Conservation (phyloP, 1,140 invertebrate species). For the Solenopsis invicta region DNA sequence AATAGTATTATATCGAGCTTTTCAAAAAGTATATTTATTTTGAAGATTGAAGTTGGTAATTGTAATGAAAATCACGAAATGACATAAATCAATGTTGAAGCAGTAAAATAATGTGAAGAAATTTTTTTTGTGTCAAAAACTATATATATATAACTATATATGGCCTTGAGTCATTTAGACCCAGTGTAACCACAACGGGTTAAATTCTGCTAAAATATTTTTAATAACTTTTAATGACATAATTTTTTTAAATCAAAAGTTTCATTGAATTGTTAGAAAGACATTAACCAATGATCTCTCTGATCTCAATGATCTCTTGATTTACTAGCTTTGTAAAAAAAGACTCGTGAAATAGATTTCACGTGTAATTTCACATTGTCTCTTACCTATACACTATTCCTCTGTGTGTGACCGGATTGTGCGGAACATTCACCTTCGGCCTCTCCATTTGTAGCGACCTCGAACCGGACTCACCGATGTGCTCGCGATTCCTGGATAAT, state of each 20-base stretch:
- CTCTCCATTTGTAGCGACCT: slow-evolving; percentile 78
- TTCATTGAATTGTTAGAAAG: slow-evolving; percentile 8
- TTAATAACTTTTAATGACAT: neutral
- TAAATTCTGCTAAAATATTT: neutral
- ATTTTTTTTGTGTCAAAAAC: no score
- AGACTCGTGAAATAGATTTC: slow-evolving; percentile 15
- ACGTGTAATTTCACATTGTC: slow-evolving; percentile 2
- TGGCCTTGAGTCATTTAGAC: no score
- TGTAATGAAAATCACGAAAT: no score
- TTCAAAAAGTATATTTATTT: no score
- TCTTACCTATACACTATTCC: slow-evolving; percentile 81
- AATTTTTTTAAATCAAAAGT: slow-evolving; percentile 10
- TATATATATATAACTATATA: no score
- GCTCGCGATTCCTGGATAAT: slow-evolving; percentile 78
- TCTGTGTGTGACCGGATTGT: slow-evolving; percentile 79
- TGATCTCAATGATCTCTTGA: neutral
- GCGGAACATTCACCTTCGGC: slow-evolving; percentile 73
- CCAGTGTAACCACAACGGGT: no score
- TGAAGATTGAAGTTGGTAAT: no score
- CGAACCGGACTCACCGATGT: slow-evolving; percentile 41
- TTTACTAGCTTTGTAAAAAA: neutral
- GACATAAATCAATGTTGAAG: no score
- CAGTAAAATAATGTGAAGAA: no score
- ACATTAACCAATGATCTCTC: neutral
- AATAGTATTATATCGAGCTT: no score